Conservation (phyloP, 2,888 invertebrate species). For the Melinaea marsaeus region DNA sequence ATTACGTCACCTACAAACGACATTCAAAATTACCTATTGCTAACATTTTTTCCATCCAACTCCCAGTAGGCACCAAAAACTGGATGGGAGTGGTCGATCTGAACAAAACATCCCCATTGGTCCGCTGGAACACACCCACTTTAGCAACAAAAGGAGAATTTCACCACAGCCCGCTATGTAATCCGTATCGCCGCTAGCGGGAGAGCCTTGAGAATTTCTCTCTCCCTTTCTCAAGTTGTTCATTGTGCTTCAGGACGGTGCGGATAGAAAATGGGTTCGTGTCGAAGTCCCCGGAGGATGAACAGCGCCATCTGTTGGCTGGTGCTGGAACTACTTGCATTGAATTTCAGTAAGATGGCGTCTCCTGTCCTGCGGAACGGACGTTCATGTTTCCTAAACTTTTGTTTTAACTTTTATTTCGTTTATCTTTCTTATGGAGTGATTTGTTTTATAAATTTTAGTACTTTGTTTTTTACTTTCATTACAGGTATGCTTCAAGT, state of each 20-base stretch:
- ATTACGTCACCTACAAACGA: conserved; percentile 68
- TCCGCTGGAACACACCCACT: conserved; percentile 59
- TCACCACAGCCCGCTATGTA: conserved; percentile 37
- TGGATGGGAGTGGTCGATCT: conserved; percentile 64
- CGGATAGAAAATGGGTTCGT: conserved; percentile 60
- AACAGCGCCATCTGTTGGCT: conserved; percentile 53
- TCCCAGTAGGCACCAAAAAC: conserved; percentile 76
- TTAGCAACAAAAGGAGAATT: conserved; percentile 60
- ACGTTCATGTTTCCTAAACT: conserved; percentile 13
- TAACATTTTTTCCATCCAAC: conserved; percentile 67
- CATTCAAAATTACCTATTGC: conserved; percentile 72
- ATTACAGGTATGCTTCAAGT: too few species aligned
- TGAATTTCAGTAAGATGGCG: conserved; percentile 60
- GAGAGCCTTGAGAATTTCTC: conserved; percentile 72
- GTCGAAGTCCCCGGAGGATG: conserved; percentile 51
- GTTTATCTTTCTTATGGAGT: conserved; percentile 7
- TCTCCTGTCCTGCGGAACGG: conserved; percentile 39
- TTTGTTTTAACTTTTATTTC: conserved; percentile 12
- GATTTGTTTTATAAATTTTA: neutral
- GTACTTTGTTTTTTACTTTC: too few species aligned
- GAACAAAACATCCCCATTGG: conserved; percentile 64
- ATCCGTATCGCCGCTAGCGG: conserved; percentile 50
- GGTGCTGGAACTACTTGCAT: conserved; percentile 42
- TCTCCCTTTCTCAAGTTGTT: conserved; percentile 68
- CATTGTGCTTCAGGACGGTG: conserved; percentile 69